Evolutionary conservation across 2,797 vertebrate genomes (phyloP), one percentile per base, ranked within the genome.

Genomic region (Phoeniculus purpureus): DNA sequence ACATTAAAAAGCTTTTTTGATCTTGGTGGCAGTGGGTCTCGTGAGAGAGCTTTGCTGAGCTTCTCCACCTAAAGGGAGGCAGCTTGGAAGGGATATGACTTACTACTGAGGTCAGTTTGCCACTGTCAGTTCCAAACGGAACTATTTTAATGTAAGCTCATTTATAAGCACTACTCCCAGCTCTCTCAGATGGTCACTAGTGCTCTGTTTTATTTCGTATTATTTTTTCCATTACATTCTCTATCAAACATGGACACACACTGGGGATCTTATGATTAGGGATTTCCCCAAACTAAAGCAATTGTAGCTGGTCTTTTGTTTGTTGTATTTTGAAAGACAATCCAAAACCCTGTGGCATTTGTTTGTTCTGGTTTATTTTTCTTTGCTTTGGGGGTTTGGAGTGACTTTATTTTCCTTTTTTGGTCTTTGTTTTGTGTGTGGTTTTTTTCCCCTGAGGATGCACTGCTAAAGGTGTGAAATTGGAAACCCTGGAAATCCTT

Each of bases 181-280:
- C 62, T 90, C 94, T 92, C 92, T 94, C 90, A 91, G 90, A 95
- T 91, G 66, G 59, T 79, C 87, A 79, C 65, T 92, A 25, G 80
- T 82, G 51, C 83, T 91, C 59, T 91, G 4, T 27, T 16, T 70
- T 40, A n/a, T 14, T 92, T 72, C 12, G 12, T 37, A 37, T 37
- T 37, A 37, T 87, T 85, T 89, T 95, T 87, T 73, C 90, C 85
- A 86, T 92, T 82, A 73, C 87, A 56, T 85, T 95, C 58, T 88
- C 58, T 95, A 15, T 93, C 88, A 80, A 91, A 85, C 43, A 77
- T 58, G 91, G 64, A 65, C 61, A 76, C 0, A 0, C 40, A 70
- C 25, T 73, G 66, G 40, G 85, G 50, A 56, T 76, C 81, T 82
- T 72, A 68, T 81, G 72, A 67, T 92, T 87, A 85, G 59, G 91